Percentiles rank a stretch among this genome's conserved stretches.
Evolutionary conservation across 2,113 vertebrate species (phyloP).

Genomic region (Phyllostomus discolor): DNA sequence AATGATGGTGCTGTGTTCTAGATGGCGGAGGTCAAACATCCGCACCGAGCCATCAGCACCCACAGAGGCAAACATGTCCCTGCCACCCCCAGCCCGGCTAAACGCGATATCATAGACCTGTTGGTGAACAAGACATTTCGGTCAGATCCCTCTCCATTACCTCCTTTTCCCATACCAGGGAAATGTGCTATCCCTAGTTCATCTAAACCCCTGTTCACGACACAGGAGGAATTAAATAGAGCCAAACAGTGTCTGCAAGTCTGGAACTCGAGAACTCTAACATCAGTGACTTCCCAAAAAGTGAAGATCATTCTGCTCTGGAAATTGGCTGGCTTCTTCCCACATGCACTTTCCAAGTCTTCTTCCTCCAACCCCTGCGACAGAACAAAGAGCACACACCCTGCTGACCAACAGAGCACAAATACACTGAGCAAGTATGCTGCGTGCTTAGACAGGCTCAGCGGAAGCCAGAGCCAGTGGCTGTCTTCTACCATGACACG

Average conservation of each 20-base stretch:
- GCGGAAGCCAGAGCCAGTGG: neutral
- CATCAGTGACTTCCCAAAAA: neutral
- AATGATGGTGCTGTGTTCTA: slow-evolving; percentile 99
- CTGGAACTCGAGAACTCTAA: neutral
- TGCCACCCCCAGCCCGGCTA: slow-evolving; percentile 95
- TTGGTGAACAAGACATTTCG: neutral
- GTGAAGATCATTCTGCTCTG: neutral
- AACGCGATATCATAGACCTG: slow-evolving; percentile 99
- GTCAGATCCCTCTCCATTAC: neutral
- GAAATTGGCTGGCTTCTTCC: neutral
- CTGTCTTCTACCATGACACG: neutral
- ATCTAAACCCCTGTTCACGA: neutral
- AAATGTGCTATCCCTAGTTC: neutral
- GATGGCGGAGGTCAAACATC: slow-evolving; percentile 97
- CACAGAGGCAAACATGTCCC: slow-evolving; percentile 99
- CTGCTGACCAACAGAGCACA: neutral
- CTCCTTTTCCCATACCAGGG: neutral
- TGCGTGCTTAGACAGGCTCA: neutral
- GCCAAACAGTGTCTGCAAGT: neutral
- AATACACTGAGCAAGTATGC: neutral
- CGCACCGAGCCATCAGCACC: slow-evolving; percentile 96
- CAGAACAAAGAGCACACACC: neutral
- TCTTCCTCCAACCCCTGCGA: neutral
- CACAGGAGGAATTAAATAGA: neutral
- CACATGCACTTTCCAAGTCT: neutral